A percentile compares a stretch with the other conserved stretches of the same genome.
Conservation (phyloP, 2,797 vertebrate species). For the Pipistrellus pipistrellus region DNA sequence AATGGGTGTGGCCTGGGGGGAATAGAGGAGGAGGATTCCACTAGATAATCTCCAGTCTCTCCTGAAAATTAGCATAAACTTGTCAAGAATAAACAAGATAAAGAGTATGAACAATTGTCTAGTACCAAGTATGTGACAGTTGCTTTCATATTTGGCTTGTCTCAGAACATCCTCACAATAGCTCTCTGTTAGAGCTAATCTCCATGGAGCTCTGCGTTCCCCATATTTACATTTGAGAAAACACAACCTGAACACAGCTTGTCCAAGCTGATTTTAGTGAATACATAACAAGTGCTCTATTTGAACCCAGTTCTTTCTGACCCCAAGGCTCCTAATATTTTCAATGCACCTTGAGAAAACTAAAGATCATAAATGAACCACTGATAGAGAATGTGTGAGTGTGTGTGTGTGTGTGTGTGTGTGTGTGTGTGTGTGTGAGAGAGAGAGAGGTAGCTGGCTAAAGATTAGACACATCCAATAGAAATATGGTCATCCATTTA, state of each 20-base stretch:
- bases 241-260: constrained; percentile 12
- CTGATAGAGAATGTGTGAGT: background rate
- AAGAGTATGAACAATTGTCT: background rate
- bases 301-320: constrained; percentile 41
- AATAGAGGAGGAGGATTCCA: background rate
- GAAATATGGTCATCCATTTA: background rate
- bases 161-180: background rate
- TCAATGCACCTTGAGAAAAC: background rate
- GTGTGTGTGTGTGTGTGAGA: too few species aligned
- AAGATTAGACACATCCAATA: background rate
- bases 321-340: constrained; percentile 3
- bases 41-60: background rate
- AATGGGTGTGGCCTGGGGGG: background rate
- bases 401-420: too few species aligned
- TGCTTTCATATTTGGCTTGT: background rate
- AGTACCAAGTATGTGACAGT: background rate
- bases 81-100: constrained; percentile 15
- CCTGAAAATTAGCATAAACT: background rate
- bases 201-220: background rate
- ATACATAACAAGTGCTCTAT: background rate
- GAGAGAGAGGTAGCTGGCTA: background rate
- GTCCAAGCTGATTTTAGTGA: background rate
- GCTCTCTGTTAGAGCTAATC: background rate
- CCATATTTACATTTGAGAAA: background rate
- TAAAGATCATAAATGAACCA: background rate